phyloP scores from a whole-genome alignment of 2,113 vertebrate species.

The Maylandia zebra region DNA sequence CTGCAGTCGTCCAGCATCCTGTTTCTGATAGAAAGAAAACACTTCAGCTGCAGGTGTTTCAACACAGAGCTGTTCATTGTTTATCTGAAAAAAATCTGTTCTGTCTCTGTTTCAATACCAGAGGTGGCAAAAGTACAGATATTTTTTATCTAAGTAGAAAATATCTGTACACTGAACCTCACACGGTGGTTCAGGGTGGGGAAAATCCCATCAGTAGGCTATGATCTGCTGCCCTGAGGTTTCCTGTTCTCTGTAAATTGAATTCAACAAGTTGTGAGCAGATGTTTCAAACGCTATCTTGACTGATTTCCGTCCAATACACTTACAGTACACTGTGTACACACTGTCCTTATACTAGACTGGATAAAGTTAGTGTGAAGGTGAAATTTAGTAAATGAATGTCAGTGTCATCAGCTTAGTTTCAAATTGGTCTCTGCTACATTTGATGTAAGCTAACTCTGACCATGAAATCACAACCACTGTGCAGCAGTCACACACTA shows the following conservation, averaged over 20 bases:
- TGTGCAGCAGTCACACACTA: not conserved
- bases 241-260: rapidly evolving
- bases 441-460: not conserved
- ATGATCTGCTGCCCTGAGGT: not conserved
- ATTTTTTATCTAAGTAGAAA: rapidly evolving
- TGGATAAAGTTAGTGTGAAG: rapidly evolving
- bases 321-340: rapidly evolving
- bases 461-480: not conserved
- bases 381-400: not conserved
- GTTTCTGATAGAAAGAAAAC: too few species aligned
- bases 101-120: too few species aligned
- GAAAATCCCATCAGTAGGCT: rapidly evolving
- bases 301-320: rapidly evolving
- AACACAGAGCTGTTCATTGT: too few species aligned
- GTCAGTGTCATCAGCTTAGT: rapidly evolving
- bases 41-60: too few species aligned
- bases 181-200: not conserved
- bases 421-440: rapidly evolving
- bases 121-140: rapidly evolving
- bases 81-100: too few species aligned
- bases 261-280: not conserved
- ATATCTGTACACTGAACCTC: not conserved
- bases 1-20: too few species aligned
- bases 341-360: not conserved
- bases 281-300: not conserved